Evolutionary conservation across 2,113 vertebrate species (phyloP).

Genomic region (Neotoma lepida): DNA sequence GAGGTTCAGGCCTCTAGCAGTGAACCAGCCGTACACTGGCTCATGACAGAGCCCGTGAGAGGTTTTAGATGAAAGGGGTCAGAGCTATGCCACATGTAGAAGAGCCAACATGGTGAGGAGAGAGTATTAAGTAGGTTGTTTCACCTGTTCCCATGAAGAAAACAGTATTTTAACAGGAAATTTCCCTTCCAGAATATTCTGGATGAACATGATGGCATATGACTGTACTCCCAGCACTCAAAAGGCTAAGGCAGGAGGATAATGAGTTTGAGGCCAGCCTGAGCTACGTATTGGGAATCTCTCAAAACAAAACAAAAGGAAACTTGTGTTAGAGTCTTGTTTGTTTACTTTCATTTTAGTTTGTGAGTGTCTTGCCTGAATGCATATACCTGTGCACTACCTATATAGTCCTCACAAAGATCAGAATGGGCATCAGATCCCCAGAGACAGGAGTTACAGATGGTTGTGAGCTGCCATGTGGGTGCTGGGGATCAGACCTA

Average conservation of each 20-base stretch:
- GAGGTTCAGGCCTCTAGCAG: background rate
- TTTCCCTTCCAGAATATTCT: slow-evolving; percentile 35
- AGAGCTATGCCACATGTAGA: background rate
- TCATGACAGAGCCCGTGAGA: background rate
- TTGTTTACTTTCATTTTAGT: background rate
- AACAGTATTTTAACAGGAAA: slow-evolving; percentile 53
- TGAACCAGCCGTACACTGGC: background rate
- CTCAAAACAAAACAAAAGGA: background rate
- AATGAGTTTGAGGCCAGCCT: background rate
- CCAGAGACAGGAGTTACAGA: background rate
- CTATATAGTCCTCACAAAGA: background rate
- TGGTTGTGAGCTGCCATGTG: background rate
- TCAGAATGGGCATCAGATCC: background rate
- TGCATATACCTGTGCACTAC: background rate
- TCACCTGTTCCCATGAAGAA: slow-evolving; percentile 4
- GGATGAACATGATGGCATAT: background rate
- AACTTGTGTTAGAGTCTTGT: background rate
- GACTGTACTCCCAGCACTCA: background rate
- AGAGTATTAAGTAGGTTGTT: background rate
- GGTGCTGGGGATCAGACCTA: background rate
- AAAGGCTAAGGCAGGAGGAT: background rate
- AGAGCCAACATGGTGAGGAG: background rate
- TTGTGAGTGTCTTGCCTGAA: background rate
- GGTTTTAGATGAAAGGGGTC: background rate
- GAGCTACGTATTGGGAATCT: background rate